Percentiles rank a stretch among this genome's conserved stretches.
Evolutionary conservation across 2,113 vertebrate species (phyloP).

Genomic region (Heloderma charlesbogerti): DNA sequence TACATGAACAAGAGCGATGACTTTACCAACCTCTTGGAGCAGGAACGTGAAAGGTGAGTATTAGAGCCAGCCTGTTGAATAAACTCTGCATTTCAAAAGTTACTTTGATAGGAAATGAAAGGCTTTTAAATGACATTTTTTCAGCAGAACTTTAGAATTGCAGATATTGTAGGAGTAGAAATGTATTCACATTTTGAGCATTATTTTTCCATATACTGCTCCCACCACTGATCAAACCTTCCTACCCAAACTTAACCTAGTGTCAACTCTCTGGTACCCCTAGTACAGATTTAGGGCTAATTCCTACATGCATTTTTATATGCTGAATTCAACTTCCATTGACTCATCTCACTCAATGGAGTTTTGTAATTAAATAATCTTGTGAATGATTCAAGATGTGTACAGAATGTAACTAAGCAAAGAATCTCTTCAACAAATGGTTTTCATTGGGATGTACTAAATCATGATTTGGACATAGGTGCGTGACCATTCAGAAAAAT

Average conservation of each 20-base stretch:
- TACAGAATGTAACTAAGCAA: neutral
- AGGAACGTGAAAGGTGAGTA: slow-evolving; percentile 93
- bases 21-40: slow-evolving; percentile 97
- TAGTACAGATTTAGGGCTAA: neutral
- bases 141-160: neutral
- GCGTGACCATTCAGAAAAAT: neutral
- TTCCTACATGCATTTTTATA: neutral
- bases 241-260: neutral
- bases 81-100: neutral
- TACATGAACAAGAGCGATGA: slow-evolving; percentile 99
- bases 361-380: neutral
- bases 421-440: neutral
- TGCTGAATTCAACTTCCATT: too few relatives aligned
- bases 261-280: neutral
- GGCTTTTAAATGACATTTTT: neutral
- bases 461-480: neutral
- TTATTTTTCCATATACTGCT: neutral
- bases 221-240: neutral
- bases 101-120: neutral
- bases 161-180: neutral
- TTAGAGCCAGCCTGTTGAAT: neutral
- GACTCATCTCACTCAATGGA: neutral
- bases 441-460: neutral
- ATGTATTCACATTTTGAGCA: neutral
- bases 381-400: neutral